Conservation (phyloP, 2,113 vertebrate species). For the Nyctibius bracteatus region DNA sequence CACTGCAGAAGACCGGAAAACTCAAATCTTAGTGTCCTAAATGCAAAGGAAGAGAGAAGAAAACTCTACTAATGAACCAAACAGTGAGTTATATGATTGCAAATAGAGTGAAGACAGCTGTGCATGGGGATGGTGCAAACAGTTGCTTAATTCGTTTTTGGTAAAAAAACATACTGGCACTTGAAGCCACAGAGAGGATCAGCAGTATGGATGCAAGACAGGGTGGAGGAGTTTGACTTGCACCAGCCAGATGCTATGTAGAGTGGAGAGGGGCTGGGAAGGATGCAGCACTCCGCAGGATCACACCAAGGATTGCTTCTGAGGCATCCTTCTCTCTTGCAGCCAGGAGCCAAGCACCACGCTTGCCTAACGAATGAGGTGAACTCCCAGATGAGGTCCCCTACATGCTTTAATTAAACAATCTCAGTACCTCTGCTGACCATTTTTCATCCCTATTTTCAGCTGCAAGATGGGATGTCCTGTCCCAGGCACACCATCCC, state of each 20-base stretch:
- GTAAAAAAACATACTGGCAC: neutral
- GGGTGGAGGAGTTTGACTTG: neutral
- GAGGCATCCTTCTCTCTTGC: neutral
- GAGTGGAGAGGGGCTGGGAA: neutral
- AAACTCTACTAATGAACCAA: accelerated
- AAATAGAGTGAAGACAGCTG: neutral
- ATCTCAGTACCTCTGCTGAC: neutral
- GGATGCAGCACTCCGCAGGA: neutral
- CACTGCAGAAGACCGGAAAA: neutral
- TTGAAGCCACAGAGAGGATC: neutral
- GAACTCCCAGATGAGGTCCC: neutral
- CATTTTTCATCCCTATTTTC: neutral
- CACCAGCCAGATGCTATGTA: neutral
- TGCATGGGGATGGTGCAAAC: neutral
- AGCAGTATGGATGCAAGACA: neutral
- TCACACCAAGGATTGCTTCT: neutral
- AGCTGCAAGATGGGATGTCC: neutral
- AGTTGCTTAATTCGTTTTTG: neutral
- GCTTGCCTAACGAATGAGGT: neutral
- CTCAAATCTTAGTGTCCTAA: neutral
- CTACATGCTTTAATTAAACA: neutral
- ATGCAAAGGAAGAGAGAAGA: neutral
- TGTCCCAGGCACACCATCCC: neutral
- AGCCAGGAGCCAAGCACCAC: neutral
- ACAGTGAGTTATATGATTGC: neutral